Evolutionary conservation across 2,888 invertebrate species (phyloP), one percentile per base, ranked within the genome.

Genomic region (Ellobium chinense): DNA sequence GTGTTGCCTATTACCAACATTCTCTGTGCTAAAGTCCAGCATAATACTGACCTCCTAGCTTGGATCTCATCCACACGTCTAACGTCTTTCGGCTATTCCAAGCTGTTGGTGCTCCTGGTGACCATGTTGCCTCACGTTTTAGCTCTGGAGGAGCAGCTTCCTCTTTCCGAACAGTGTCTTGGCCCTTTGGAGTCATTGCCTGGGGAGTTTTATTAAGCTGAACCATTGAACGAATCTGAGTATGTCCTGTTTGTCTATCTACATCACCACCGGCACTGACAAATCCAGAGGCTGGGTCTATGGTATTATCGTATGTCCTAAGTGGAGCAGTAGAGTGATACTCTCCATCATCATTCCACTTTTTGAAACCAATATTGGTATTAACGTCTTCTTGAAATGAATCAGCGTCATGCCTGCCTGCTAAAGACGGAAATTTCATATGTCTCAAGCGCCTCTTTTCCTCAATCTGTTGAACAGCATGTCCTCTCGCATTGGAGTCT

Each of bases 241-340:
- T 86, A 70, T 89, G 88, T 1, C 91, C 91, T 9, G 91, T 91
- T 36, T 87, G 87, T 27, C 91, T 83, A 81, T 91, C 91, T 24
- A 90, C 88, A 86, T 92, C 91, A 12, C 90, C 91, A 7, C 90
- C 91, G 5, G 89, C 91, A 82, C 91, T 90, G 4, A 92, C 89
- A 84, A 92, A 92, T 1, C 92, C 92, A 18, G 92, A 92, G 0
- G 90, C 88, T 5, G 92, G 92, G 78, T 92, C 92, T n/a, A 91
- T 87, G 63, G 90, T 89, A 78, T 91, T 91, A 77, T 92, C 92
- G 86, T 89, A 91, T 69, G 86, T 85, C 29, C 92, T 83, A 66
- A 84, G 89, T 5, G 92, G 92, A 0, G 90, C 92, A 37, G 84
- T 82, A 1, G 91, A 86, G 39, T 89, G 68, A 60, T 86, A 84